Conservation (phyloP, 2,797 vertebrate species). For the Remorina albescens region DNA sequence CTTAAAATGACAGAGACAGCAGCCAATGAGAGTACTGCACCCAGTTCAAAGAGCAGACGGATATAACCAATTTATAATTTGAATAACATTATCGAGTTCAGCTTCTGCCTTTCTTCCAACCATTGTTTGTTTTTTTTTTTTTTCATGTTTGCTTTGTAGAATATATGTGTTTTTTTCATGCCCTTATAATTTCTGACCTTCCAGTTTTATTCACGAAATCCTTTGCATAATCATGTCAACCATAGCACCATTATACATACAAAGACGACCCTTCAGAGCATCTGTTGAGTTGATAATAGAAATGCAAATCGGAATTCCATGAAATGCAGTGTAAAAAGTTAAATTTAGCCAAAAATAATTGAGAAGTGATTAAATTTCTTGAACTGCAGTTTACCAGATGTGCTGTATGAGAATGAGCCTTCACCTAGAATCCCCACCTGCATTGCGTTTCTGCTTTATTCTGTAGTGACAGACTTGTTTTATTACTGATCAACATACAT, state of each 20-base stretch:
- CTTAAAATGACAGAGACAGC: slow-evolving; percentile 75
- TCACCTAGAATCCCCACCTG: slow-evolving; percentile 34
- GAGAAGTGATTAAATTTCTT: slow-evolving; percentile 3
- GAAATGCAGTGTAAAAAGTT: slow-evolving; percentile 8
- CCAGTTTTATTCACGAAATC: slow-evolving; percentile 29
- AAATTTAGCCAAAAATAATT: slow-evolving; percentile 4
- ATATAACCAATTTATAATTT: slow-evolving; percentile 12
- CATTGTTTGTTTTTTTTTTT: too few relatives aligned
- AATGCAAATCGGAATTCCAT: neutral
- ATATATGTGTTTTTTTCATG: neutral
- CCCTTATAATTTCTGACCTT: neutral
- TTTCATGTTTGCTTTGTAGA: slow-evolving; percentile 3
- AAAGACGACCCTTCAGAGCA: slow-evolving; percentile 21
- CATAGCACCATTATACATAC: slow-evolving; percentile 21
- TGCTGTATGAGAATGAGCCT: slow-evolving; percentile 5
- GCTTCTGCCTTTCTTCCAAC: slow-evolving; percentile 2
- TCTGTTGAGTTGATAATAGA: slow-evolving; percentile 25
- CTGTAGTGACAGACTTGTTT: slow-evolving; percentile 47
- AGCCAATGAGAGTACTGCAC: slow-evolving; percentile 51
- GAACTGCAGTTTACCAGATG: slow-evolving; percentile 17
- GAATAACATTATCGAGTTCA: slow-evolving; percentile 29
- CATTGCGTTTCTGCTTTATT: slow-evolving; percentile 38
- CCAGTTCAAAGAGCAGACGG: slow-evolving; percentile 36
- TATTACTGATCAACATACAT: slow-evolving; percentile 35
- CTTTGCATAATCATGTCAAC: slow-evolving; percentile 49